phyloP scores from a whole-genome alignment of 2,797 vertebrate species.

The Morus bassanus region DNA sequence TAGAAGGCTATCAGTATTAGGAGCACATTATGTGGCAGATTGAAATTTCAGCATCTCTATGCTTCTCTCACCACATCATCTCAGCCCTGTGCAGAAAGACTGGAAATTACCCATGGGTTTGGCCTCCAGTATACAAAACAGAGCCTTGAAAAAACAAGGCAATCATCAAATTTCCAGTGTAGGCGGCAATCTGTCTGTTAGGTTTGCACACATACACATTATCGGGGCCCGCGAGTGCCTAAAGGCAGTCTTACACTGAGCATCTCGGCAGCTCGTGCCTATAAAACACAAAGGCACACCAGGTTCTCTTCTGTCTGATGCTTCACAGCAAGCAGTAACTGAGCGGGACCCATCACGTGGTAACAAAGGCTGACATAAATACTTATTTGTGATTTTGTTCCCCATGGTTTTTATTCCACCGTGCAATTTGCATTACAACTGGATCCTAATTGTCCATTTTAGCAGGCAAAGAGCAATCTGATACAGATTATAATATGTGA shows the following conservation, averaged over 20 bases:
- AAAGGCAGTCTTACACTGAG: not conserved
- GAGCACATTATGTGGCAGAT: not conserved
- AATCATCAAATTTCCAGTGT: conserved; percentile 27
- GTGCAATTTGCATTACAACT: not conserved
- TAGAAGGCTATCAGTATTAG: not conserved
- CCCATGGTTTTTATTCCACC: not conserved
- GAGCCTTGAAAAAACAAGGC: conserved; percentile 22
- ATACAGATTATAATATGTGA: not conserved
- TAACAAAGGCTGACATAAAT: not conserved
- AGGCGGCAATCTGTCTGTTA: conserved; percentile 12
- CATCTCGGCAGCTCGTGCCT: not conserved
- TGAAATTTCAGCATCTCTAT: not conserved
- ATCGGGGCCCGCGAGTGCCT: not conserved
- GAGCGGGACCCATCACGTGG: not conserved
- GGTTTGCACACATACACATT: not conserved
- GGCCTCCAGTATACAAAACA: not conserved
- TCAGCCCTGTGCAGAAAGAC: not conserved
- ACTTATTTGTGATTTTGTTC: not conserved
- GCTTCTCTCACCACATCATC: not conserved
- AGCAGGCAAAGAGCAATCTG: conserved; percentile 39
- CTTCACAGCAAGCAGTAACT: not conserved
- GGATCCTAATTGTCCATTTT: not conserved
- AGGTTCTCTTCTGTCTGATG: not conserved
- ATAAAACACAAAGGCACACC: not conserved
- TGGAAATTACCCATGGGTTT: not conserved